Evolutionary conservation across 1,140 invertebrate genomes (phyloP).

Genomic region (Diabrotica virgifera): DNA sequence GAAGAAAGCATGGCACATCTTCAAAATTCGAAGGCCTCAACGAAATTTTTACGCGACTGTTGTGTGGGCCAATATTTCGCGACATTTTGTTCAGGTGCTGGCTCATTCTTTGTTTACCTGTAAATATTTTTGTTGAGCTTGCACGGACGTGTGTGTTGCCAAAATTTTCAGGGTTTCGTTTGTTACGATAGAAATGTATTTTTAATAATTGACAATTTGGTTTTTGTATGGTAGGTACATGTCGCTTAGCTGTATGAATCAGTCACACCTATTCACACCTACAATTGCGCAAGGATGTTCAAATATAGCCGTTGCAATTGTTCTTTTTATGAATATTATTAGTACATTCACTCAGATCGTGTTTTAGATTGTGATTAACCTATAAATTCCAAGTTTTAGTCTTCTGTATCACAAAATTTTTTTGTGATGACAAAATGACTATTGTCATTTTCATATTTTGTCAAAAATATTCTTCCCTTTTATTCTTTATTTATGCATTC

Average conservation of each 20-base stretch:
- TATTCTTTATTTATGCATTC: too few relatives aligned
- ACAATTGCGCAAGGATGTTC: neutral
- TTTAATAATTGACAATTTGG: neutral
- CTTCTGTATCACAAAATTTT: too few relatives aligned
- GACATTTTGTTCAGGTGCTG: conserved; percentile 1
- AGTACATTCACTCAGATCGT: neutral
- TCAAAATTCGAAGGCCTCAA: neutral
- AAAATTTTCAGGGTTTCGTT: neutral
- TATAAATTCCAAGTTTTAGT: too few relatives aligned
- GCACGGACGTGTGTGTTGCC: neutral
- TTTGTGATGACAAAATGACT: too few relatives aligned
- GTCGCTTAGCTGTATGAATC: neutral
- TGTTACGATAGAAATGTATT: too few relatives aligned
- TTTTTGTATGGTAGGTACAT: too few relatives aligned
- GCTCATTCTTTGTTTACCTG: neutral
- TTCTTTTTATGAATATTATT: neutral
- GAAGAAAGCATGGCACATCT: neutral
- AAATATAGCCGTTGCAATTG: neutral
- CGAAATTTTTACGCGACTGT: neutral
- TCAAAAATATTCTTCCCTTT: too few relatives aligned
- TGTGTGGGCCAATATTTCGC: neutral
- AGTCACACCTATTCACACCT: neutral
- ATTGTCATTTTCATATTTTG: too few relatives aligned
- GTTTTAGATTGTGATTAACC: too few relatives aligned
- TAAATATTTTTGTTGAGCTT: neutral